A percentile compares a stretch with the other conserved stretches of the same genome.
These are phyloP conservation scores for Anhinga rufa DNA, from an alignment of 2,113 vertebrate genomes.

Conservation along the genomic window DNA sequence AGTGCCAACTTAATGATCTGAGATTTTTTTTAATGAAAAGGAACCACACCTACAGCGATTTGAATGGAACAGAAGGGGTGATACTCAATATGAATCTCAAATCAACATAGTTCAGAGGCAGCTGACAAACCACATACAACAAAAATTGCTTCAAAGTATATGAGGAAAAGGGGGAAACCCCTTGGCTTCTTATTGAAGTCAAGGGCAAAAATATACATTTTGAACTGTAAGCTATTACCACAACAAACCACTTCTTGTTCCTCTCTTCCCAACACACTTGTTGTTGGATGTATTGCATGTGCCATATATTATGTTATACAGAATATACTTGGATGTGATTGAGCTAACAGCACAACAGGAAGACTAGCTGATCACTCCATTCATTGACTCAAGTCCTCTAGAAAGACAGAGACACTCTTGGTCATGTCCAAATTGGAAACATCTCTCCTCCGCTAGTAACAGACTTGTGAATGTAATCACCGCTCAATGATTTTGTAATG, in stretches of 20 bases:
- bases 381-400: background rate
- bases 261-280: background rate
- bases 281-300: background rate
- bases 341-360: background rate
- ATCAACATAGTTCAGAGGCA: background rate
- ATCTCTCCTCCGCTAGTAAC: background rate
- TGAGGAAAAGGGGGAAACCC: background rate
- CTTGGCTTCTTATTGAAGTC: background rate
- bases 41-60: background rate
- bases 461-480: background rate
- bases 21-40: background rate
- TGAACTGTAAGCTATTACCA: background rate
- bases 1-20: background rate
- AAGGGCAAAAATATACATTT: background rate
- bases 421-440: background rate
- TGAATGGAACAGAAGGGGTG: background rate
- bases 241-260: background rate
- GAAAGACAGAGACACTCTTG: background rate
- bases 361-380: background rate
- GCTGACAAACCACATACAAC: background rate
- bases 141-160: background rate
- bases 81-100: background rate
- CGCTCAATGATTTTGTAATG: background rate
- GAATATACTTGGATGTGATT: background rate
- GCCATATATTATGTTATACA: fast-evolving